These are phyloP conservation scores for Microtus ochrogaster DNA, from an alignment of 2,113 vertebrate genomes.

Conservation along the genomic window DNA sequence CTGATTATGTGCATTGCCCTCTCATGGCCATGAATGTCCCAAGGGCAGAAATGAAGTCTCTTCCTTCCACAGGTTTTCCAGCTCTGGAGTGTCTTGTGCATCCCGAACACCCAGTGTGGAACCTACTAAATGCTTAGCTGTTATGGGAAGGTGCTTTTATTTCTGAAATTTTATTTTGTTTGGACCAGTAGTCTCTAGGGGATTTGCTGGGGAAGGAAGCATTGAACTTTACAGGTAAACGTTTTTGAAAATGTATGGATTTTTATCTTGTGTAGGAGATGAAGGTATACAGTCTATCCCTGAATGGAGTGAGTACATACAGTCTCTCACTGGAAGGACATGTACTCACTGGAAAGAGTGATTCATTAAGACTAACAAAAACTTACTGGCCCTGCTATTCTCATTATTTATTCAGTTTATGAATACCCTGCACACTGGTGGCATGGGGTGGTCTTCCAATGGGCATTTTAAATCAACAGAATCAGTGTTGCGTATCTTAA, in stretches of 20 bases:
- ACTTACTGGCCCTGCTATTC: background rate
- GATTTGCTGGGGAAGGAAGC: background rate
- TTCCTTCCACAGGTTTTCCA: background rate
- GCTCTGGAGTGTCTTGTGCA: background rate
- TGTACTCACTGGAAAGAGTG: background rate
- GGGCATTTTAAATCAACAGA: constrained; percentile 6
- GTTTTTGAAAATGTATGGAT: background rate
- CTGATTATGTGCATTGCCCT: background rate
- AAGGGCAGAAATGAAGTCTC: background rate
- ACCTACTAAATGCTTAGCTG: background rate
- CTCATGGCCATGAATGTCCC: background rate
- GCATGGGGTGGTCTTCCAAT: background rate
- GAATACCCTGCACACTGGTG: background rate
- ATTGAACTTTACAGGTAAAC: background rate
- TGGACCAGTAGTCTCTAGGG: background rate
- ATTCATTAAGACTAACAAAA: background rate
- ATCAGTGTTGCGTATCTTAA: background rate
- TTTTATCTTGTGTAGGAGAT: background rate
- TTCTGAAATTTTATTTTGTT: background rate
- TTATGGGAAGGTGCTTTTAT: constrained; percentile 1
- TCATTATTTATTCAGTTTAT: background rate
- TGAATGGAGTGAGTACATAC: background rate
- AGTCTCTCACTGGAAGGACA: background rate
- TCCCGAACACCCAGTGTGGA: background rate
- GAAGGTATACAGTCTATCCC: background rate